Evolutionary conservation across 2,888 invertebrate genomes (phyloP).

Genomic region (Portevinia maculata): DNA sequence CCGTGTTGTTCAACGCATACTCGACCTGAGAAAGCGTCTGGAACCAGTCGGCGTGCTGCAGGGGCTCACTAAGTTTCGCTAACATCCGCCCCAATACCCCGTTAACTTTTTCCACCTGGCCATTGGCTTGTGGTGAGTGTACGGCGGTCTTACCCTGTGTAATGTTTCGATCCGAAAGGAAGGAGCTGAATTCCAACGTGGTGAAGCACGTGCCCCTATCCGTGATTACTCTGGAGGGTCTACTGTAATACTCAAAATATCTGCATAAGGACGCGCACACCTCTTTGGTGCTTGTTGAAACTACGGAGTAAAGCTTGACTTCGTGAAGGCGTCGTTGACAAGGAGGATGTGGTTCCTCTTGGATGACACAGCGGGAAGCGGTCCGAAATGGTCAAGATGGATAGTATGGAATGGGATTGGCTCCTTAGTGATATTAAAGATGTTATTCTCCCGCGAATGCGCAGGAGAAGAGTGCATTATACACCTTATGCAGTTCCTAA

Average conservation of each 20-base stretch:
- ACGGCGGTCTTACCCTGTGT: no score
- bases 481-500: slow-evolving; percentile 80
- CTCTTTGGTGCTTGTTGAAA: slow-evolving; percentile 27
- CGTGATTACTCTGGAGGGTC: no score
- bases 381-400: slow-evolving; percentile 14
- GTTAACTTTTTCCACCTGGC: no score
- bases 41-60: no score
- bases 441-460: neutral
- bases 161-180: no score
- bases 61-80: no score
- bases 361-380: neutral
- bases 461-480: slow-evolving; percentile 77
- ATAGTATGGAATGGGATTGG: slow-evolving; percentile 8
- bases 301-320: slow-evolving; percentile 4
- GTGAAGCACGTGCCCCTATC: no score
- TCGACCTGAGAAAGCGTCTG: no score
- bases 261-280: slow-evolving; percentile 13
- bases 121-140: no score
- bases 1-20: no score
- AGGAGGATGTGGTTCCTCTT: slow-evolving; percentile 24
- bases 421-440: slow-evolving; percentile 3
- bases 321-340: slow-evolving; percentile 12
- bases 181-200: no score
- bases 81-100: no score
- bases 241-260: slow-evolving; percentile 33